Evolutionary conservation across 2,888 invertebrate species (phyloP), one percentile per base, ranked within the genome.

Genomic region (Oligia latruncula): DNA sequence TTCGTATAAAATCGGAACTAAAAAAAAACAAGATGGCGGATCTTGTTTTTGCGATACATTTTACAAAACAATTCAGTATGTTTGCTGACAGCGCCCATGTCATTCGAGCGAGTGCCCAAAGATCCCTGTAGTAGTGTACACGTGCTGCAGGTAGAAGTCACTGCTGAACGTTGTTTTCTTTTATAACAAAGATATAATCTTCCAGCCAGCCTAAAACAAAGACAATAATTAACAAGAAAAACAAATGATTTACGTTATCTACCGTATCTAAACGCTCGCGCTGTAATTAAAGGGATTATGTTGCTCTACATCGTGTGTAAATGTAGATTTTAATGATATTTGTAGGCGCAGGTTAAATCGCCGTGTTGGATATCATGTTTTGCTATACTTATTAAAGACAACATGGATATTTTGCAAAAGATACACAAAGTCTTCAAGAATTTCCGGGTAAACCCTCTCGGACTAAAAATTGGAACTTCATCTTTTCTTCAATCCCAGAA

Each of bases 231-330:
- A 66, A 43, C 17, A 64, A 62, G 23, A 55, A 67, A 71, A 80
- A 81, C 55, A 74, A 80, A 81, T 23, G 46, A 20, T 55, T 49
- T 55, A 40, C 23, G 40, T 82, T 82, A 82, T 82, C 75, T 55
- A 46, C 6, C 2, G 2, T 70, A 64, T 49, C 64, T 68, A 77
- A 58, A 77, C 58, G 40, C 29, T 29, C 29, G 29, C 29, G 29
- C 15, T 40, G 64, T 70, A 83, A 76, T 64, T 82, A 58, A 17
- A 29, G n/a, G 60, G 52, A 49, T 80, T 64, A 60, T 20, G 4
- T 29, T 20, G 40, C 11, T 77, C 15, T 29, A 40, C 23, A 49
- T 15, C 1, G 3, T 43, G 5, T 83, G 70, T 49, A 64, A 80
- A 76, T 64, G 55, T 49, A 68, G 55, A 55, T 62, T 62, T 55